Evolutionary conservation across 2,113 vertebrate species (phyloP).

Genomic region (Circaetus gallicus): DNA sequence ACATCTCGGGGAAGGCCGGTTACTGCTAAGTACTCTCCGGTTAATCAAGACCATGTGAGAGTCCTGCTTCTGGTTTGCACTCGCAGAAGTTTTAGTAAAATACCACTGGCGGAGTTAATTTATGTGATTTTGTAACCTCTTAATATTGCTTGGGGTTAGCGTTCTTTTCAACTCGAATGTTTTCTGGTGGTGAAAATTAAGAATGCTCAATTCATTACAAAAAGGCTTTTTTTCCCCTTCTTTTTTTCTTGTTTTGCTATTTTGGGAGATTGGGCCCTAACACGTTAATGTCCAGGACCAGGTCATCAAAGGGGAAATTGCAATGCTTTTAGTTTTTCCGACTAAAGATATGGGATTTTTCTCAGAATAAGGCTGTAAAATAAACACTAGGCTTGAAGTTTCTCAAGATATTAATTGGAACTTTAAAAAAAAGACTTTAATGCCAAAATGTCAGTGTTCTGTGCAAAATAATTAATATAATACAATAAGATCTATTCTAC

Average conservation of each 20-base stretch:
- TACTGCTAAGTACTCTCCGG: neutral
- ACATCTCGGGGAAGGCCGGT: neutral
- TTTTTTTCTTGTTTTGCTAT: neutral
- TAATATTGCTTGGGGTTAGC: constrained; percentile 28
- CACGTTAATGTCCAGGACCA: neutral
- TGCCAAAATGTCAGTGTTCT: constrained; percentile 64
- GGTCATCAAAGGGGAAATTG: neutral
- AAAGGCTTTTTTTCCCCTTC: accelerated
- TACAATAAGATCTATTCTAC: constrained; percentile 66
- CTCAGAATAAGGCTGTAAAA: constrained; percentile 30
- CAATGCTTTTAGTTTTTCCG: neutral
- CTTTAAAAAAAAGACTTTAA: constrained; percentile 49
- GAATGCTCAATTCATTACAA: neutral
- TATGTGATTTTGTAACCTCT: constrained; percentile 58
- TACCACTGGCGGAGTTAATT: constrained; percentile 1
- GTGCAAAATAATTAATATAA: constrained; percentile 75
- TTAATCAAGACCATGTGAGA: constrained; percentile 51
- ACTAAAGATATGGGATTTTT: neutral
- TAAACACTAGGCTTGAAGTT: constrained; percentile 63
- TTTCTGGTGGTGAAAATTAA: neutral
- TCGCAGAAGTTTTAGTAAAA: neutral
- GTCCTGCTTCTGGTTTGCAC: constrained; percentile 52
- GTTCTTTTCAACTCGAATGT: neutral
- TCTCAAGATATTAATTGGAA: constrained; percentile 69
- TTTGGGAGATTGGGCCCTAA: neutral